A percentile compares a stretch with the other conserved stretches of the same genome.
Conservation (phyloP, 2,113 vertebrate genomes). For the Pituophis catenifer region DNA sequence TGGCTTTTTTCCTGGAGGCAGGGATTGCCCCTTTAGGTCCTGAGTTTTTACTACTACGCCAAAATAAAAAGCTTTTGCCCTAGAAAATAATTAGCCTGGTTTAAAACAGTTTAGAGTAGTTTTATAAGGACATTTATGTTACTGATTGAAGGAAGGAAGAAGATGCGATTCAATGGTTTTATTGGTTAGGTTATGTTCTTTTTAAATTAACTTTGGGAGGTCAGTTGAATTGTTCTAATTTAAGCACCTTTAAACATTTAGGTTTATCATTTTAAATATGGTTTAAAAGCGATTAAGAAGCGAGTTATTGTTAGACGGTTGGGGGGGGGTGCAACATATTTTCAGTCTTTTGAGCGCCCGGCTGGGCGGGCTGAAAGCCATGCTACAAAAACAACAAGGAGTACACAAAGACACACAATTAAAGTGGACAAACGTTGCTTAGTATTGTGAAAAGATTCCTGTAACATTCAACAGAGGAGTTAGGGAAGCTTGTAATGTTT, state of each 20-base stretch:
- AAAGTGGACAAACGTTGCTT: neutral
- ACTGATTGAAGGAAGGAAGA: constrained; percentile 1
- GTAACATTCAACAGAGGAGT: neutral
- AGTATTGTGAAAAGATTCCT: neutral
- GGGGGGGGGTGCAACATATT: neutral
- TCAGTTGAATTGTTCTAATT: constrained; percentile 7
- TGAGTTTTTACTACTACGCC: constrained; percentile 75
- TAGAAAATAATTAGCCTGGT: constrained; percentile 79
- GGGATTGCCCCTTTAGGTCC: constrained; percentile 67
- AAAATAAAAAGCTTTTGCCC: constrained; percentile 76
- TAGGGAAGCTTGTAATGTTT: neutral
- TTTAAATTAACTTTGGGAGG: neutral
- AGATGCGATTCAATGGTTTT: neutral
- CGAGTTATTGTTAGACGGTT: constrained; percentile 36
- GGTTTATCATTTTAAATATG: neutral
- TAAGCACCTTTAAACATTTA: neutral
- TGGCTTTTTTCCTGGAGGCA: constrained; percentile 63
- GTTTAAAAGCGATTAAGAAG: neutral
- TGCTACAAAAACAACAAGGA: neutral
- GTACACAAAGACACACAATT: neutral
- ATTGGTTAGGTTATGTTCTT: neutral
- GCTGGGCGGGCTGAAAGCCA: neutral
- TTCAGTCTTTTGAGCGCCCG: neutral
- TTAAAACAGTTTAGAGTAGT: constrained; percentile 65
- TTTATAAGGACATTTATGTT: constrained; percentile 13